Conservation (phyloP, 2,797 vertebrate genomes). For the Centroberyx gerrardi region DNA sequence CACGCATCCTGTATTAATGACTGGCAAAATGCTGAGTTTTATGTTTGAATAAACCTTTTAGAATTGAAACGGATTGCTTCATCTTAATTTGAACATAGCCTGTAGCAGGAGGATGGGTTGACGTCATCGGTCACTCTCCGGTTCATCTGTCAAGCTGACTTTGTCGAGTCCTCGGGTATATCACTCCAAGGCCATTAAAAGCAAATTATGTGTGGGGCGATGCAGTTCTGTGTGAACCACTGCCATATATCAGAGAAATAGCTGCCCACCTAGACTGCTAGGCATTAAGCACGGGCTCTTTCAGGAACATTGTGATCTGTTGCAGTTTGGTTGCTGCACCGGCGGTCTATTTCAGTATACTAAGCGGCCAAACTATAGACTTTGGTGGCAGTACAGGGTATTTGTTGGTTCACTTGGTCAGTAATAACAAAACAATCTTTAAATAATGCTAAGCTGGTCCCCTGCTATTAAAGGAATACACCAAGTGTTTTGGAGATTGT, state of each 20-base stretch:
- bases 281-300: constrained; percentile 39
- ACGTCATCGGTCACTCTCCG: neutral
- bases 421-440: constrained; percentile 4
- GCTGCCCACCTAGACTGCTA: constrained; percentile 46
- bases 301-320: constrained; percentile 68
- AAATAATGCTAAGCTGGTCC: neutral
- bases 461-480: too few relatives aligned
- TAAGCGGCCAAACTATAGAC: neutral
- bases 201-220: constrained; percentile 66
- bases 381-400: neutral
- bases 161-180: constrained; percentile 71
- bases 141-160: constrained; percentile 61
- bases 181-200: constrained; percentile 73
- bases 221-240: constrained; percentile 65
- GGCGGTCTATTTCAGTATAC: constrained; percentile 36
- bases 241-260: constrained; percentile 65
- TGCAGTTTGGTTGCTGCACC: constrained; percentile 23
- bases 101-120: neutral
- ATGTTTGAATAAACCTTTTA: constrained; percentile 40
- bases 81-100: neutral
- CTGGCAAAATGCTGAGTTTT: neutral
- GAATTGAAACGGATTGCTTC: neutral
- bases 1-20: constrained; percentile 8
- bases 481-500: too few relatives aligned
- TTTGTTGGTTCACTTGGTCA: neutral